Evolutionary conservation across 2,888 invertebrate species (phyloP).

Genomic region (Eurytoma californica): DNA sequence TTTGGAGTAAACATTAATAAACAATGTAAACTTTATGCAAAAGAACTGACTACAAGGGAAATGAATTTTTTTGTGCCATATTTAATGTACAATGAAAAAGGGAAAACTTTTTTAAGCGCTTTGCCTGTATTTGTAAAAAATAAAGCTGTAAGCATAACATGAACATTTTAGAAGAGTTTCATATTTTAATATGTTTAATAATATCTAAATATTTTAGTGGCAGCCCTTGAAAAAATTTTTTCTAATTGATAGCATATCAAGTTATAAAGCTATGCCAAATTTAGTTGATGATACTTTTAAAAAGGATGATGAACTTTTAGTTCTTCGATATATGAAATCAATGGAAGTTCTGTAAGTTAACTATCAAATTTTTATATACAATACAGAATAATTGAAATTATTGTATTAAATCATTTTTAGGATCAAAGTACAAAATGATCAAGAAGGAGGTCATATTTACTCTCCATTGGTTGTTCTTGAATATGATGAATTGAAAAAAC

Average conservation of each 20-base stretch:
- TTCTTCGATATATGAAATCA: constrained; percentile 72
- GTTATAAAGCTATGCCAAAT: constrained; percentile 65
- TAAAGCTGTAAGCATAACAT: constrained; percentile 57
- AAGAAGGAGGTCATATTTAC: constrained; percentile 78
- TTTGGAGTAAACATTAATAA: constrained; percentile 73
- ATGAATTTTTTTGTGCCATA: constrained; percentile 78
- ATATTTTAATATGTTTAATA: constrained; percentile 13
- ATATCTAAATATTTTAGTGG: constrained; percentile 77
- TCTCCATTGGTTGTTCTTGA: constrained; percentile 79
- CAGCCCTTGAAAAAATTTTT: constrained; percentile 83
- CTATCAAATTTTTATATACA: constrained; percentile 9
- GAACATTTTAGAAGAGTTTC: constrained; percentile 18
- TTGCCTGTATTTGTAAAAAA: constrained; percentile 77
- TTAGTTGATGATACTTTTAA: constrained; percentile 60
- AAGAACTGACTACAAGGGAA: constrained; percentile 70
- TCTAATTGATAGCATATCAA: constrained; percentile 79
- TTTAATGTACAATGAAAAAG: constrained; percentile 75
- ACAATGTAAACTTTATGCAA: constrained; percentile 69
- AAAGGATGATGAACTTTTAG: constrained; percentile 61
- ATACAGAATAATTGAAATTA: constrained; percentile 45
- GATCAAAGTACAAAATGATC: constrained; percentile 72
- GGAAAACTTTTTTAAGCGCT: constrained; percentile 75
- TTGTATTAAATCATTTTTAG: constrained; percentile 63
- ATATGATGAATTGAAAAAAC: constrained; percentile 77
- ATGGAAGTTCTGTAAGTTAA: constrained; percentile 68